Conservation (phyloP, 1,140 invertebrate species). For the Orchesella cincta region DNA sequence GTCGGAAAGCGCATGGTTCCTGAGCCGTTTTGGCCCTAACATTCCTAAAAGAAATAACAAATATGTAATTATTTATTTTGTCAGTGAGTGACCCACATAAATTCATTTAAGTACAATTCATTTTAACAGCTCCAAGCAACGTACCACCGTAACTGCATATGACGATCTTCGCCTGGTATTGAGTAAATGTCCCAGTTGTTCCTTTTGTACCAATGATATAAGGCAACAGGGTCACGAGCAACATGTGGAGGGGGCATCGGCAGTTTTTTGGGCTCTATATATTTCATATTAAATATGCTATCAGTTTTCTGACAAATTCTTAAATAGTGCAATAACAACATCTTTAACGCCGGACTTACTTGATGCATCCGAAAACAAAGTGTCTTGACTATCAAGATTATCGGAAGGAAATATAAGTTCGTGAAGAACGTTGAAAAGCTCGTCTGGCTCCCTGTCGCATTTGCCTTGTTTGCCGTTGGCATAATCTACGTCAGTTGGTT, state of each 20-base stretch:
- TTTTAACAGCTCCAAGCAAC: background rate
- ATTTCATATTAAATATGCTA: background rate
- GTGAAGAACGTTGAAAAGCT: background rate
- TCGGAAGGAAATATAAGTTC: background rate
- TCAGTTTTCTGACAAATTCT: background rate
- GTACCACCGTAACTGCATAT: conserved; percentile 48
- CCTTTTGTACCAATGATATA: conserved; percentile 48
- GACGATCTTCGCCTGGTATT: conserved; percentile 44
- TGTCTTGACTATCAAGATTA: background rate
- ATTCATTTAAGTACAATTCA: background rate
- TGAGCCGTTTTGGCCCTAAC: conserved; percentile 35
- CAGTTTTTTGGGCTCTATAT: background rate
- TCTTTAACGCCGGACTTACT: background rate
- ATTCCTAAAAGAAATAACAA: conserved; percentile 30
- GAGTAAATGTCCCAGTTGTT: conserved; percentile 43
- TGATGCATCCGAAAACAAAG: background rate
- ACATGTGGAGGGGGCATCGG: background rate
- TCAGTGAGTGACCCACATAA: background rate
- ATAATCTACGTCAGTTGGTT: background rate
- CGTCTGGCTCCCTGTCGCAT: background rate
- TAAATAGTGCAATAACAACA: background rate
- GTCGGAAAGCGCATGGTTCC: too few relatives aligned
- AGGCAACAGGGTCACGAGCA: conserved; percentile 39
- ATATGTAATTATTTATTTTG: background rate
- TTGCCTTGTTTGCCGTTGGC: too few relatives aligned